These are phyloP conservation scores for Cebidichthys violaceus DNA, from an alignment of 2,113 vertebrate species.

Conservation along the genomic window DNA sequence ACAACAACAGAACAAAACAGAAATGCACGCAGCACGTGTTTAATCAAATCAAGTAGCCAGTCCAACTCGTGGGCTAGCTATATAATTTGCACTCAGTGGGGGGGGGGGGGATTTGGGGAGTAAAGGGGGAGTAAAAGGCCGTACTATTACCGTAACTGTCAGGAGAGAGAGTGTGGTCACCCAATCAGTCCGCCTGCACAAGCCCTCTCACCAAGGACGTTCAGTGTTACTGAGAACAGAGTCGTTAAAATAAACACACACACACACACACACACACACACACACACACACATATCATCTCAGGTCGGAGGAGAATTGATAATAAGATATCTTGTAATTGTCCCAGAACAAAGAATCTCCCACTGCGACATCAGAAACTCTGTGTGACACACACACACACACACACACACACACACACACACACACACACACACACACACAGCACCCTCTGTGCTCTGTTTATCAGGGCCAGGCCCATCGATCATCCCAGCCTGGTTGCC, in stretches of 20 bases:
- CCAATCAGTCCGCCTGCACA: conserved; percentile 18
- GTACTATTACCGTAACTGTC: conserved; percentile 58
- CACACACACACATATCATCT: background rate
- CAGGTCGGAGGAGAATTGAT: conserved; percentile 29
- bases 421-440: conserved; percentile 24
- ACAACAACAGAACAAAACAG: conserved; percentile 7
- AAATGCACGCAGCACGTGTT: conserved; percentile 29
- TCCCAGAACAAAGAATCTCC: conserved; percentile 59
- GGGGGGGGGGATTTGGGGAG: conserved; percentile 39
- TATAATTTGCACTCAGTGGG: conserved; percentile 55
- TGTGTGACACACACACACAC: conserved; percentile 52
- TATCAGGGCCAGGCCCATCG: conserved; percentile 75
- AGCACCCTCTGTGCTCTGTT: conserved; percentile 66
- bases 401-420: conserved; percentile 28
- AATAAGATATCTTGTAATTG: conserved; percentile 48
- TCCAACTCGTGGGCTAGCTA: conserved; percentile 32
- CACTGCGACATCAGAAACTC: conserved; percentile 59
- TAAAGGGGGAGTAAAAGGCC: conserved; percentile 37
- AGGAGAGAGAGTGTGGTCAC: conserved; percentile 34
- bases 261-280: no score
- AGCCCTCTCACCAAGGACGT: conserved; percentile 41
- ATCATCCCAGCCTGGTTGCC: conserved; percentile 79
- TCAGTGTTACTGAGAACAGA: conserved; percentile 43
- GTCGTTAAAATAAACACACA: conserved; percentile 11
- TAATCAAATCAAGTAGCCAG: conserved; percentile 56